Conservation (phyloP, 2,113 vertebrate species). For the Suricata suricatta region DNA sequence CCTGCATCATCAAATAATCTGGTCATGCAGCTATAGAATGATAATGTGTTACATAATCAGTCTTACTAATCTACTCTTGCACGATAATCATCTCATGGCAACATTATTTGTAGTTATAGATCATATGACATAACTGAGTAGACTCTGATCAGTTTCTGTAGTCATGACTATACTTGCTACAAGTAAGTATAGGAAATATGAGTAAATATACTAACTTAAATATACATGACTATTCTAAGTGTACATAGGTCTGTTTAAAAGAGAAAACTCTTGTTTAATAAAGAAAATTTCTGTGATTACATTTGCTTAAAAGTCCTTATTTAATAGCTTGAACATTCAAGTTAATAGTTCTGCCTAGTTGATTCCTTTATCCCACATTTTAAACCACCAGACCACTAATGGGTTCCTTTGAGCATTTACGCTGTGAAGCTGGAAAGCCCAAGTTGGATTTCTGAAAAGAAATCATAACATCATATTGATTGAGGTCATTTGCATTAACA, state of each 20-base stretch:
- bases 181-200: not conserved
- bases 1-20: not conserved
- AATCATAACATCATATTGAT: constrained; percentile 66
- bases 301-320: not conserved
- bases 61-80: not conserved
- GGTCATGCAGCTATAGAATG: not conserved
- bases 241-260: not conserved
- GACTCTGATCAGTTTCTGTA: not conserved
- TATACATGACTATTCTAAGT: not conserved
- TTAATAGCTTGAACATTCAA: not conserved
- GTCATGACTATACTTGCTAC: not conserved
- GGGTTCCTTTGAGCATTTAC: constrained; percentile 53
- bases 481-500: constrained; percentile 78
- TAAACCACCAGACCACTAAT: constrained; percentile 11
- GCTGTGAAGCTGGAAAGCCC: constrained; percentile 56
- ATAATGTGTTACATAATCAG: not conserved
- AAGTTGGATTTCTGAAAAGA: constrained; percentile 50
- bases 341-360: constrained; percentile 29
- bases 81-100: not conserved
- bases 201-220: not conserved
- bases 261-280: not conserved
- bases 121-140: not conserved
- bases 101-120: not conserved
- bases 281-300: not conserved
- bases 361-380: constrained; percentile 51